phyloP scores from a whole-genome alignment of 2,797 vertebrate genomes.

The Phalloptychus januarius region DNA sequence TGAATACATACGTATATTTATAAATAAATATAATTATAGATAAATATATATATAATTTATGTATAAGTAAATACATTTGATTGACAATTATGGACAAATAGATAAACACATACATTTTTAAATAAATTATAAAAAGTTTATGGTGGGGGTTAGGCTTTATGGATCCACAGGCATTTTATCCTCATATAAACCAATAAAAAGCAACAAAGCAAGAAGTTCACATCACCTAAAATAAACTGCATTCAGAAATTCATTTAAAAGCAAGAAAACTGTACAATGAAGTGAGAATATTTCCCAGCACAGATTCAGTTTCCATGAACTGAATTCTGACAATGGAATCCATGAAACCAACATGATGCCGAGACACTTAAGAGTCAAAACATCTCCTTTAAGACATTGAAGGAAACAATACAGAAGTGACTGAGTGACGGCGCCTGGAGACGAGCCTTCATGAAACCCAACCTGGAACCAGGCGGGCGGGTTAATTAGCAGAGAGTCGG shows the following conservation, averaged over 20 bases:
- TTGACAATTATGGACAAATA: no score
- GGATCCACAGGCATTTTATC: neutral
- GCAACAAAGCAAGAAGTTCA: neutral
- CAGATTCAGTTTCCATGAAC: neutral
- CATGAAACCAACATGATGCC: neutral
- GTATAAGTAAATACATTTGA: neutral
- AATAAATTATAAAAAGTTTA: neutral
- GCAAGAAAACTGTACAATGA: neutral
- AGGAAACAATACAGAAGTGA: conserved; percentile 36
- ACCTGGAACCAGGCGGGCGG: conserved; percentile 60
- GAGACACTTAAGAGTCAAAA: neutral
- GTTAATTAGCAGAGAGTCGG: conserved; percentile 64
- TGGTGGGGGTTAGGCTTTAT: neutral
- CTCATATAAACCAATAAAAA: neutral
- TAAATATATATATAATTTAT: neutral
- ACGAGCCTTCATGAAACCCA: conserved; percentile 55
- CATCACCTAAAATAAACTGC: neutral
- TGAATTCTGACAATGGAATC: neutral
- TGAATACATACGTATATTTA: no score
- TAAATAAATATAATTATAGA: no score
- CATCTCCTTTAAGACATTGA: neutral
- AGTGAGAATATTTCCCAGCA: no score
- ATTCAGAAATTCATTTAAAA: neutral
- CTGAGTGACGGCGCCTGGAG: conserved; percentile 39
- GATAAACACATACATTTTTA: neutral